A percentile compares a stretch with the other conserved stretches of the same genome.
phyloP scores from a whole-genome alignment of 2,888 invertebrate genomes.

The Vannuccia rotundouncinata region DNA sequence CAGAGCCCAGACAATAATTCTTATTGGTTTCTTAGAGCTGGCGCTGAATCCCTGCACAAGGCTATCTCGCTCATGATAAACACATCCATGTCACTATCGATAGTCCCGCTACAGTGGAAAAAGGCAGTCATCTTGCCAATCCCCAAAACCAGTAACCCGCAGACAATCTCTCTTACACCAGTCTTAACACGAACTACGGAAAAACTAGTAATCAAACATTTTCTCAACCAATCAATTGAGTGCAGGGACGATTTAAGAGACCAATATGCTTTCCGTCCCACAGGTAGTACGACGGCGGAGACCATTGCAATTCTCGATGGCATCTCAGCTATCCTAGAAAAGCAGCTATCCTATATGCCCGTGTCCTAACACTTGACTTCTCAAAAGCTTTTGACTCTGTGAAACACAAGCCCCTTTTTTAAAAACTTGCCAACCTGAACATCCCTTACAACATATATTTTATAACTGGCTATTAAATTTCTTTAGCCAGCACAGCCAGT shows the following conservation, averaged over 20 bases:
- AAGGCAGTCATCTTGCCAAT: slow-evolving; percentile 6
- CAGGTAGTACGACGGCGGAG: slow-evolving; percentile 7
- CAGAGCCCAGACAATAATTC: background rate
- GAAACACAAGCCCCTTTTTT: slow-evolving; percentile 11
- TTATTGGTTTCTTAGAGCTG: background rate
- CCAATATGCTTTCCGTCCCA: background rate
- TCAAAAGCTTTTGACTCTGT: slow-evolving; percentile 25
- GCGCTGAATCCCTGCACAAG: background rate
- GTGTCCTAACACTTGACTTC: slow-evolving; percentile 5
- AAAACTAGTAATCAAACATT: slow-evolving; percentile 5
- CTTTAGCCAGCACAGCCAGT: background rate
- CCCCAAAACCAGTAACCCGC: slow-evolving; percentile 3
- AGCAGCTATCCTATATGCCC: slow-evolving; percentile 16
- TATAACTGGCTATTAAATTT: slow-evolving; percentile 22
- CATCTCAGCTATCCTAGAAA: background rate
- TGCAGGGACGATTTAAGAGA: slow-evolving; percentile 8
- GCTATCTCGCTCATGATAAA: background rate
- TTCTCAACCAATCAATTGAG: slow-evolving; percentile 6
- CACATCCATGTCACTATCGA: background rate
- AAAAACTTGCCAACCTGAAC: slow-evolving; percentile 18
- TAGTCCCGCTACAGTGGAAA: slow-evolving; percentile 25
- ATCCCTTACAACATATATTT: slow-evolving; percentile 18
- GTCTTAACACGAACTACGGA: background rate
- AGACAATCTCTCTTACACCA: slow-evolving; percentile 1
- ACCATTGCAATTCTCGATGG: background rate